phyloP scores from a whole-genome alignment of 2,797 vertebrate species.

The Ciconia nigra region DNA sequence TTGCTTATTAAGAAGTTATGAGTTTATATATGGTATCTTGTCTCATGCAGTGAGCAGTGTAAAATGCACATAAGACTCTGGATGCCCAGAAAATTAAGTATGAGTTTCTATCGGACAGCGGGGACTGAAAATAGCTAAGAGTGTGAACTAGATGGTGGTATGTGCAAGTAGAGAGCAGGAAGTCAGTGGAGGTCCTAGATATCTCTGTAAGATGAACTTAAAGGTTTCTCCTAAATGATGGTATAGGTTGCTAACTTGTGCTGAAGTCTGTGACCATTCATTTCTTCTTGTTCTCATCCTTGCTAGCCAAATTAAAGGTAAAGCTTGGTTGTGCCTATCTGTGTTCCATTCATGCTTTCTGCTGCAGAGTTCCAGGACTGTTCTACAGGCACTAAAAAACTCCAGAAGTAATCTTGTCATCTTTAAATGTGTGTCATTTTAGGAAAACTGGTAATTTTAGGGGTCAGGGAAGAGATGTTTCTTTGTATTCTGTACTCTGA shows the following conservation, averaged over 20 bases:
- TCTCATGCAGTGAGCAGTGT: background rate
- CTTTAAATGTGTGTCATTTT: background rate
- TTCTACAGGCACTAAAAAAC: background rate
- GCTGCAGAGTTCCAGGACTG: background rate
- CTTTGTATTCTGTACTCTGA: background rate
- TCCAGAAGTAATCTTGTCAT: background rate
- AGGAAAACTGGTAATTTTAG: background rate
- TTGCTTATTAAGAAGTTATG: background rate
- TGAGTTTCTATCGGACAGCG: background rate
- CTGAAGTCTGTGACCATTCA: background rate
- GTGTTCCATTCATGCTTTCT: background rate
- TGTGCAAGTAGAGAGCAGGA: background rate
- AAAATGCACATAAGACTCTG: background rate
- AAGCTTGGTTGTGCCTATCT: background rate
- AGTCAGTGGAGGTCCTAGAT: background rate
- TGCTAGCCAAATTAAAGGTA: background rate
- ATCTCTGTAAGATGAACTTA: background rate
- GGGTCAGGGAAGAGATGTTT: background rate
- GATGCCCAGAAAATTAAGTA: background rate
- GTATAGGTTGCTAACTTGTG: background rate
- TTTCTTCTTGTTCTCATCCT: background rate
- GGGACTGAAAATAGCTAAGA: background rate
- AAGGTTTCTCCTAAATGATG: background rate
- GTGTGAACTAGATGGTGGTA: background rate
- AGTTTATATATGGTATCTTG: background rate